Base-by-base conservation (phyloP, 2,888 invertebrate genomes). In the Amblyjoppa proteus region DNA sequence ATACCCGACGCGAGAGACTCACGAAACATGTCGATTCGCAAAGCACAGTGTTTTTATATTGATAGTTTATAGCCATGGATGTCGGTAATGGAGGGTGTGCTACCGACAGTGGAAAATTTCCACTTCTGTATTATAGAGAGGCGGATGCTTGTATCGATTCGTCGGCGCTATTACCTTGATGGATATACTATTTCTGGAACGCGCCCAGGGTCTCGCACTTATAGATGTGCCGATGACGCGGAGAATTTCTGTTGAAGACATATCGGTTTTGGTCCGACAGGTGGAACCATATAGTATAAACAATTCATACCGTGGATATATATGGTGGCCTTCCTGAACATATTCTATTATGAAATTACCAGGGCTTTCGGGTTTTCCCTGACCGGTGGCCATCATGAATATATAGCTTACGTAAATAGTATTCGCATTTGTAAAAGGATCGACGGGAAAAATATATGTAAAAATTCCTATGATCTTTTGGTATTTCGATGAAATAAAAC, bases 141-240 rank as follows among this genome's bases (percentile, higher is more conserved):
- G 61, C 25, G n/a, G 61, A 38, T 75, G 41, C 41, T 70, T 56
- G 16, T 85, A 85, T 85, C 85, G 85, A 85, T 85, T 85, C 56
- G 64, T 38, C 41, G 66, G 20, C 53, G 81, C 81, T 79, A 75
- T 85, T 70, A 79, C 85, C 78, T 79, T 53, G 85, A 82, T 82
- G 71, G 61, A 66, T 61, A 45, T 31, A 75, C 82, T 85, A 79
- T 82, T 82, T 85, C 73, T 82, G 75, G 85, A 85, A 85, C 78
- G 45, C 75, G 69, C n/a, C 45, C 53, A n/a, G 9, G 31, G 31
- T 64, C 70, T 69, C 61, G 56, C 79, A 79, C 75, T 79, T 82
- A 82, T 85, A 64, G 64, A 79, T 79, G 74, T 64, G 7, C 66
- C 58, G 71, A 75, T 81, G 58, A 11, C 25, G 58, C 58, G 73